A percentile compares a stretch with the other conserved stretches of the same genome.
Conservation (phyloP, 2,797 vertebrate genomes). For the Lepilemur ruficaudatus region DNA sequence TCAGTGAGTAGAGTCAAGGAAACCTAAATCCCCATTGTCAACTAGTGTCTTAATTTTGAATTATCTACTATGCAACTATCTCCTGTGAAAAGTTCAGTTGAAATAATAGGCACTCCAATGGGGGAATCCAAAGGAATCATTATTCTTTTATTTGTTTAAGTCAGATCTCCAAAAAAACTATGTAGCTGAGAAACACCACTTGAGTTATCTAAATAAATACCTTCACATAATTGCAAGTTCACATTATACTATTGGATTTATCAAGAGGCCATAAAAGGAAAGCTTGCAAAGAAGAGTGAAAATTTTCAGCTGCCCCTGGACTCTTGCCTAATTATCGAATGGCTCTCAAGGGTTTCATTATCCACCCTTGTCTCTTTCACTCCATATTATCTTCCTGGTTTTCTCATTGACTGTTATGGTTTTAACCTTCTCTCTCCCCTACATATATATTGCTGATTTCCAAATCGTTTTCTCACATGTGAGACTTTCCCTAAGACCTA, state of each 20-base stretch:
- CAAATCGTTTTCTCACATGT: neutral
- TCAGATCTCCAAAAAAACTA: neutral
- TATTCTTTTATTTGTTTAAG: neutral
- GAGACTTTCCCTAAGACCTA: neutral
- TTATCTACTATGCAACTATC: neutral
- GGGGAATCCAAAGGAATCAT: neutral
- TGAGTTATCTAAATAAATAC: neutral
- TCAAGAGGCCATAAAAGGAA: neutral
- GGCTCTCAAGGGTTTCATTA: neutral
- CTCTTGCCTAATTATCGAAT: neutral
- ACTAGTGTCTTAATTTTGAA: neutral
- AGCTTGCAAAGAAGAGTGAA: neutral
- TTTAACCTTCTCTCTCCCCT: neutral
- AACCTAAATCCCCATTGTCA: neutral
- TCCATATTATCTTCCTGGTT: neutral
- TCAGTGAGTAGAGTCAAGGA: neutral
- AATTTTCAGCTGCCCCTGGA: neutral
- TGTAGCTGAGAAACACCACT: neutral
- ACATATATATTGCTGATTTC: neutral
- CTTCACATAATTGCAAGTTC: neutral
- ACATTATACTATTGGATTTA: neutral
- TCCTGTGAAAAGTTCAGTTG: neutral
- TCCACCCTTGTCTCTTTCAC: neutral
- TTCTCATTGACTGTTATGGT: neutral
- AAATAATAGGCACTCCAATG: neutral